Conservation (phyloP, 2,113 vertebrate species). For the Eulemur rufifrons region DNA sequence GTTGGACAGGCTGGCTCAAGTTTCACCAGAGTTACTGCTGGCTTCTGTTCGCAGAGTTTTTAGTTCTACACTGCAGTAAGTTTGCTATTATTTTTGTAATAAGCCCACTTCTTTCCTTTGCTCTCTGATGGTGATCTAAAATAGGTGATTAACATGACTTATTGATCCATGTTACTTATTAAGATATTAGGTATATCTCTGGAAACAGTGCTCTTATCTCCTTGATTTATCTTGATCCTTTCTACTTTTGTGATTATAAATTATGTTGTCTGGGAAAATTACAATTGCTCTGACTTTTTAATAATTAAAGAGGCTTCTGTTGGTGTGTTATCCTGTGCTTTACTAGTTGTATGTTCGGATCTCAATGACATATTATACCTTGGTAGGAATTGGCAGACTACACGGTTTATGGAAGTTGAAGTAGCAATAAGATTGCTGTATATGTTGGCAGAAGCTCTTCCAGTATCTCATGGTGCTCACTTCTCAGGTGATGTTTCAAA, state of each 20-base stretch:
- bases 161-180: not conserved
- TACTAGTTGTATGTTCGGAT: not conserved
- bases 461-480: conserved; percentile 95
- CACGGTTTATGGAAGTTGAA: conserved; percentile 97
- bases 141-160: not conserved
- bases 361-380: conserved; percentile 2
- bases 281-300: not conserved
- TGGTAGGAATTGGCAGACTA: conserved; percentile 93
- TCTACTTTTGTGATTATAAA: not conserved
- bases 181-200: not conserved
- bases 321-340: not conserved
- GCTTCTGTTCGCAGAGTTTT: conserved; percentile 94
- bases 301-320: not conserved
- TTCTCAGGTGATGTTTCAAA: conserved; percentile 96
- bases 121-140: not conserved
- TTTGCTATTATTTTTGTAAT: conserved; percentile 15
- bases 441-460: conserved; percentile 98
- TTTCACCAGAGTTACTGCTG: conserved; percentile 95
- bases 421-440: conserved; percentile 96
- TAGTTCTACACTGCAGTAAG: conserved; percentile 94
- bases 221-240: not conserved
- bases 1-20: conserved; percentile 96
- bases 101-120: not conserved
- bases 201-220: not conserved
- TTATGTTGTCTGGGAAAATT: conserved; percentile 1